Conservation (phyloP, 2,888 invertebrate species). For the Linhomoeus sp. region DNA sequence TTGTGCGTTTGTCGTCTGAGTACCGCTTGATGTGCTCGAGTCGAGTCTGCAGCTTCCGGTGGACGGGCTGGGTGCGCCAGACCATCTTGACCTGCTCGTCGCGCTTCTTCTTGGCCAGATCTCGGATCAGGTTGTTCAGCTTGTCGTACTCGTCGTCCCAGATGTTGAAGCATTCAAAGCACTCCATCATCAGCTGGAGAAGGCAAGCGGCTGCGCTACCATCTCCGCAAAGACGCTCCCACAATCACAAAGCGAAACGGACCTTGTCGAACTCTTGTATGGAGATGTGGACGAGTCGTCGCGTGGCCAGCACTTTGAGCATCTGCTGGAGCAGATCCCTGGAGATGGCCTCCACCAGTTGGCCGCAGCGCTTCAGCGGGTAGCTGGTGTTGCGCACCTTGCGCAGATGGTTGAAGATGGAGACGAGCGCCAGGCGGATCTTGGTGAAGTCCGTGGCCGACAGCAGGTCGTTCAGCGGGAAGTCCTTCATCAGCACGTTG, state of each 20-base stretch:
- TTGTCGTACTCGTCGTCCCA: slow-evolving; percentile 99
- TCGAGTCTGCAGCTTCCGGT: slow-evolving; percentile 79
- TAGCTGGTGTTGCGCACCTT: slow-evolving; percentile 57
- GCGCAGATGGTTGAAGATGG: slow-evolving; percentile 80
- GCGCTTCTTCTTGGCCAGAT: slow-evolving; percentile 91
- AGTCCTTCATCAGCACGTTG: slow-evolving; percentile 97
- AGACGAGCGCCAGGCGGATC: slow-evolving; percentile 61
- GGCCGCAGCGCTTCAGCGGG: slow-evolving; percentile 75
- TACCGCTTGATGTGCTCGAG: slow-evolving; percentile 88
- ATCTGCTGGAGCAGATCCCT: slow-evolving; percentile 50
- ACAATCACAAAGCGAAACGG: slow-evolving; percentile 30
- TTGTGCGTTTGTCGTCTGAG: slow-evolving; percentile 4
- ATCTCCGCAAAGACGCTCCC: neutral
- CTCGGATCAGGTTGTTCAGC: slow-evolving; percentile 69
- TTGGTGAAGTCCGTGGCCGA: slow-evolving; percentile 88
- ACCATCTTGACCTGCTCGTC: slow-evolving; percentile 48
- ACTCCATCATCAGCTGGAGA: slow-evolving; percentile 62
- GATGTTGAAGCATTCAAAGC: slow-evolving; percentile 76
- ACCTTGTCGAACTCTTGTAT: slow-evolving; percentile 87
- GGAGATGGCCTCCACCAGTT: slow-evolving; percentile 91
- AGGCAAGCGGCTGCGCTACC: neutral
- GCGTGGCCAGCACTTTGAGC: slow-evolving; percentile 14
- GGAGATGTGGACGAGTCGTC: slow-evolving; percentile 83
- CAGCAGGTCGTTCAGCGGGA: slow-evolving; percentile 88
- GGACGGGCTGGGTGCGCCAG: slow-evolving; percentile 75